A percentile compares a stretch with the other conserved stretches of the same genome.
Evolutionary conservation across 2,888 invertebrate species (phyloP).

Genomic region (Cacoxenus indagator): DNA sequence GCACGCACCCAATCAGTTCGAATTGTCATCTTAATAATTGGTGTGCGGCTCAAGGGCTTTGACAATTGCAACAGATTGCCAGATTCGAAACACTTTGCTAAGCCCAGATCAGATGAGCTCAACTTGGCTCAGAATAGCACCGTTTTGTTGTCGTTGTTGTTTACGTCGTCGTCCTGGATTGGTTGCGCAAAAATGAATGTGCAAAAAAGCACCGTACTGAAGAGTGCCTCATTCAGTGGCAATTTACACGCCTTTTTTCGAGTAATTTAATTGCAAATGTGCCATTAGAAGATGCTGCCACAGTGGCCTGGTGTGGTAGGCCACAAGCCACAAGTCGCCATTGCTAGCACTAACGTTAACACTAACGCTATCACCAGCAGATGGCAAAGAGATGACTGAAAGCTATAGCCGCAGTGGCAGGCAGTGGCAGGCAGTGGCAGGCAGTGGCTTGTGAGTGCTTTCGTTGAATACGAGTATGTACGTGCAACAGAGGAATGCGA

Average conservation of each 20-base stretch:
- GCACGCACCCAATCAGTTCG: background rate
- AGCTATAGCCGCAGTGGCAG: no score
- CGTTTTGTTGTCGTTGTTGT: background rate
- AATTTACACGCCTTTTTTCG: slow-evolving; percentile 62
- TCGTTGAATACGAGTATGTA: background rate
- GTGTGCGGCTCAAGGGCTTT: background rate
- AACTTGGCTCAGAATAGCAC: no score
- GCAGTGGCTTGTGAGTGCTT: background rate
- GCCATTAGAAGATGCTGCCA: slow-evolving; percentile 24
- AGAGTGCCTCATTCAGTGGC: slow-evolving; percentile 47
- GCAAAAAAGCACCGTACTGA: background rate
- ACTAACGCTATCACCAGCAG: background rate
- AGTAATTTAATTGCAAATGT: slow-evolving; percentile 63
- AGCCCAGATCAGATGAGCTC: no score
- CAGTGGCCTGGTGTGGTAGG: slow-evolving; percentile 31
- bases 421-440: background rate
- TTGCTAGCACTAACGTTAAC: background rate
- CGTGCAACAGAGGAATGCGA: background rate
- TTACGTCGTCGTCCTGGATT: background rate
- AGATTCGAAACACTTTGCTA: no score
- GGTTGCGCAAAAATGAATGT: background rate
- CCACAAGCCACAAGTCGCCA: no score
- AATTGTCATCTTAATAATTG: background rate
- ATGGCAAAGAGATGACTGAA: slow-evolving; percentile 25
- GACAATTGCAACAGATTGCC: no score